A percentile compares a stretch with the other conserved stretches of the same genome.
Conservation (phyloP, 2,797 vertebrate genomes). For the Acipenser transmontanus region DNA sequence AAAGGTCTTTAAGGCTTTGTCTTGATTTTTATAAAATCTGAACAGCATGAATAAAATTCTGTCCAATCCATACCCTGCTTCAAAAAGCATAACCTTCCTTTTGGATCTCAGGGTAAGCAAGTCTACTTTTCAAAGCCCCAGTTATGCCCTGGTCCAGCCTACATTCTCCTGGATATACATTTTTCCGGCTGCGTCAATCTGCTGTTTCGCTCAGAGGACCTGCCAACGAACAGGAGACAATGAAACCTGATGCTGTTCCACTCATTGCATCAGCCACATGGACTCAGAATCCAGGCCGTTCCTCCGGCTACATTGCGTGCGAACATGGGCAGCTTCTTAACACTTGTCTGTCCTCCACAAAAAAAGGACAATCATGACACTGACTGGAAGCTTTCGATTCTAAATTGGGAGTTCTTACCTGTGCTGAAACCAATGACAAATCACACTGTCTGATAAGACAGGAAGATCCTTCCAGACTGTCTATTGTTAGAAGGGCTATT, state of each 20-base stretch:
- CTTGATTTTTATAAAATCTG: too few species aligned
- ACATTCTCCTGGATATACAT: slow-evolving; percentile 13
- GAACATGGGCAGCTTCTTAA: neutral
- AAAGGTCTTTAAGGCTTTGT: too few species aligned
- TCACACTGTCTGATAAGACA: too few species aligned
- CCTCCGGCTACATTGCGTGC: neutral
- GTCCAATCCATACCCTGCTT: neutral
- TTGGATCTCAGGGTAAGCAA: neutral
- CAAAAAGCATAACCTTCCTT: neutral
- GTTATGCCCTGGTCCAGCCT: slow-evolving; percentile 5
- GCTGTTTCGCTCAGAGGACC: slow-evolving; percentile 23
- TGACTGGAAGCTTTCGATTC: too few species aligned
- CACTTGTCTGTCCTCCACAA: neutral
- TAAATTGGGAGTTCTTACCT: too few species aligned
- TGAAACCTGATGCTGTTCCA: slow-evolving; percentile 18
- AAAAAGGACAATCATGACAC: neutral
- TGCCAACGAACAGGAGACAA: slow-evolving; percentile 12
- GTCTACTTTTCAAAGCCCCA: neutral
- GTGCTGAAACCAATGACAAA: too few species aligned
- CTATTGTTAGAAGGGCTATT: too few species aligned
- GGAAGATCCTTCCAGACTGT: too few species aligned
- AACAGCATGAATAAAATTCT: too few species aligned
- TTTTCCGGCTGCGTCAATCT: slow-evolving; percentile 19
- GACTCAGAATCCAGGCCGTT: neutral
- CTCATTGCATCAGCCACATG: slow-evolving; percentile 15